Evolutionary conservation across 2,888 invertebrate species (phyloP).

Genomic region (Xanthia icteritia): DNA sequence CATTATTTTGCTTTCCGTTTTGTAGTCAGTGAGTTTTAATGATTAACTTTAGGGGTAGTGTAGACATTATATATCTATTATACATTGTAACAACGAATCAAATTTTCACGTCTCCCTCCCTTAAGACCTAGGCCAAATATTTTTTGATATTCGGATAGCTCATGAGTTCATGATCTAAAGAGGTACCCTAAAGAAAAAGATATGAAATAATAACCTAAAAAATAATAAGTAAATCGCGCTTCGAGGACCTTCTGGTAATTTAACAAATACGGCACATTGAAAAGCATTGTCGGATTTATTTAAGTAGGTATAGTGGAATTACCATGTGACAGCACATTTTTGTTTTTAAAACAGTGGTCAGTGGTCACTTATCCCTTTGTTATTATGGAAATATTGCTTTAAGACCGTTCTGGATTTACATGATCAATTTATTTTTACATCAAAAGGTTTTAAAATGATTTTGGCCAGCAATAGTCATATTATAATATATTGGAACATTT

Average conservation of each 20-base stretch:
- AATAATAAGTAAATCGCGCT: no score
- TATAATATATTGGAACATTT: not conserved
- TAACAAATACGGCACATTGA: not conserved
- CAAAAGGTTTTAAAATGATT: not conserved
- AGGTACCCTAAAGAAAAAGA: no score
- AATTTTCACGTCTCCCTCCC: no score
- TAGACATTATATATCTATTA: no score
- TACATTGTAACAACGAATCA: no score
- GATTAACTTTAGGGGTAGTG: not conserved
- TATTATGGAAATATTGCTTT: not conserved
- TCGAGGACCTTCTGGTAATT: no score
- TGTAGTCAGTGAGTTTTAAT: constrained; percentile 3
- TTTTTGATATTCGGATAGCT: no score
- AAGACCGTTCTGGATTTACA: not conserved
- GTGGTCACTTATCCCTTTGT: not conserved
- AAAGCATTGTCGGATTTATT: not conserved
- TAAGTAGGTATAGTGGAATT: not conserved
- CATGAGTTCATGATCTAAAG: no score
- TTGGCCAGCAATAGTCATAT: not conserved
- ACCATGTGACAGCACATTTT: not conserved
- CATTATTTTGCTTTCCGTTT: constrained; percentile 13
- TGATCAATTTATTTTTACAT: not conserved
- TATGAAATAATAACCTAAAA: no score
- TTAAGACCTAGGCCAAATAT: no score
- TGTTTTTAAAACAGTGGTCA: not conserved